These are phyloP conservation scores for Lydus trimaculatus DNA, from an alignment of 2,888 invertebrate species.

Conservation along the genomic window DNA sequence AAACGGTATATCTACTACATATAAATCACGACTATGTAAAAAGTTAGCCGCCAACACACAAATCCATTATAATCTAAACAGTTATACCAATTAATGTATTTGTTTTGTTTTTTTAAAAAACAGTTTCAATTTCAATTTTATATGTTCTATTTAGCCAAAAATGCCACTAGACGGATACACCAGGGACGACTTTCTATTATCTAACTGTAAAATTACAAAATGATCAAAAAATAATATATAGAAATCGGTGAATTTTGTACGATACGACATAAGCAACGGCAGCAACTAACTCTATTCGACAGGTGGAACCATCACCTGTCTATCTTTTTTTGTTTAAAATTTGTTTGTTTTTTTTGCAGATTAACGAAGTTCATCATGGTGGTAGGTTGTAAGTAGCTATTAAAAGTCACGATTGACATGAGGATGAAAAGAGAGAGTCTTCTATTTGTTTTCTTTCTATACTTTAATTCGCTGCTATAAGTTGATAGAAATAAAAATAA, in stretches of 20 bases:
- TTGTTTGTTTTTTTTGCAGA: not conserved
- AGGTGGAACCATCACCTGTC: slow-evolving; percentile 3
- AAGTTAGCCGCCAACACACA: not conserved
- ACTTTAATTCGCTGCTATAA: not conserved
- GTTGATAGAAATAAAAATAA: slow-evolving; percentile 35
- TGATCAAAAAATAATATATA: not conserved
- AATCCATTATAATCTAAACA: slow-evolving; percentile 1
- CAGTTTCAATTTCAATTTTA: not conserved
- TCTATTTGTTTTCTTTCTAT: not conserved
- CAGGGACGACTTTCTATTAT: not conserved
- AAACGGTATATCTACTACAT: not conserved
- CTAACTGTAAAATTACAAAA: not conserved
- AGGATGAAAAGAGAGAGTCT: not conserved
- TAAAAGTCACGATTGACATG: not conserved
- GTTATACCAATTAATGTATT: not conserved
- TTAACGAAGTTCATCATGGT: not conserved
- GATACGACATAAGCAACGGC: not conserved
- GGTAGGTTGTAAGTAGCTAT: not conserved
- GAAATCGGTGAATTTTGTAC: not conserved
- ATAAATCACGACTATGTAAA: not conserved
- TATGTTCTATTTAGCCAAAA: not conserved
- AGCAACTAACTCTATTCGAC: not conserved
- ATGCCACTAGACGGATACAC: not conserved
- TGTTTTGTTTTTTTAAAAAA: not conserved
- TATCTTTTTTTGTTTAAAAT: not conserved